These are phyloP conservation scores for Brachionus paranguensis DNA, from an alignment of 1,140 invertebrate species.

Conservation along the genomic window DNA sequence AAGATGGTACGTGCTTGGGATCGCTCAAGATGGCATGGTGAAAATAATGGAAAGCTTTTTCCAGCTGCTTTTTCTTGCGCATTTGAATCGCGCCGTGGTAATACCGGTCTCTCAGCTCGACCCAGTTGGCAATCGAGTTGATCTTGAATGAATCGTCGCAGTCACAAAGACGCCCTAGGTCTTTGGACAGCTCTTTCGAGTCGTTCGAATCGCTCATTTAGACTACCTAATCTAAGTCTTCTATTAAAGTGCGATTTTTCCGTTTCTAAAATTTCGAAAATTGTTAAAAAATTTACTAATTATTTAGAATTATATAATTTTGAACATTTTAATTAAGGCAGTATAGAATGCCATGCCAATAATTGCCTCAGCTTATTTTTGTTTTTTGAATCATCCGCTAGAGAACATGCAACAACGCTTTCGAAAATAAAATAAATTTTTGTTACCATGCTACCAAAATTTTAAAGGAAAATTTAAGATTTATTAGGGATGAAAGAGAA, in stretches of 20 bases:
- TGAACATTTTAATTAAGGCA: not conserved
- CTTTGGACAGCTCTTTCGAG: not conserved
- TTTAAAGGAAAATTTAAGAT: not conserved
- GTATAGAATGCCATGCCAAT: not conserved
- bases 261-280: not conserved
- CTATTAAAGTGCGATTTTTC: not conserved
- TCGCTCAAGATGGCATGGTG: conserved; percentile 23
- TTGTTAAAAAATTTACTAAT: not conserved
- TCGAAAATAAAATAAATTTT: not conserved
- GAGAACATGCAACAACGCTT: conserved; percentile 14
- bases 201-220: conserved; percentile 15
- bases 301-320: not conserved
- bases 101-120: not conserved
- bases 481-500: not conserved
- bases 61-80: not conserved
- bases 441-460: not conserved
- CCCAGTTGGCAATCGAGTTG: conserved; percentile 18
- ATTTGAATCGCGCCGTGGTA: conserved; percentile 4
- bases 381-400: conserved; percentile 3
- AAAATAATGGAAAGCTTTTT: conserved; percentile 30
- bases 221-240: not conserved
- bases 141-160: conserved; percentile 1
- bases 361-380: not conserved
- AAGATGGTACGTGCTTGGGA: conserved; percentile 13
- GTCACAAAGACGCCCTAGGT: not conserved